Conservation (phyloP, 64 coral and sea anemone genomes). For the Montipora cactus region DNA sequence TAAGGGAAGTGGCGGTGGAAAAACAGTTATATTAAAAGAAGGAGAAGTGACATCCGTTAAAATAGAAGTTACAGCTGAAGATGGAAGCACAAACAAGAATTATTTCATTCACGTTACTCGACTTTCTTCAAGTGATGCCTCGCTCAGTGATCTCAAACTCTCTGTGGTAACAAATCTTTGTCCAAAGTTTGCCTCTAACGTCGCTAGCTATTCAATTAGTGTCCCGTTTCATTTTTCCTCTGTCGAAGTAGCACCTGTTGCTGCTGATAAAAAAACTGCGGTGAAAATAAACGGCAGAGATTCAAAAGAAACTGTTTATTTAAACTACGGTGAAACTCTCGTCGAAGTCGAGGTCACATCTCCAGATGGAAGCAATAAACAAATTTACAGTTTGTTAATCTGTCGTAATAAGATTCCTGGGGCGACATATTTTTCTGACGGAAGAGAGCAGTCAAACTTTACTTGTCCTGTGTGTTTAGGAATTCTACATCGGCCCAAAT, state of each 20-base stretch:
- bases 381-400: constrained; percentile 68
- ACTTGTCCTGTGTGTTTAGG: constrained; percentile 90
- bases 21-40: no score
- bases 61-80: no score
- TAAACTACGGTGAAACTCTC: constrained; percentile 86
- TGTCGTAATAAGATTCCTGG: constrained; percentile 63
- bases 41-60: no score
- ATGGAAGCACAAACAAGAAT: no score
- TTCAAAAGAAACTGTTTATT: constrained; percentile 48
- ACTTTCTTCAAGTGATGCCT: no score
- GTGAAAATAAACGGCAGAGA: constrained; percentile 76
- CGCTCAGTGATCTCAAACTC: no score
- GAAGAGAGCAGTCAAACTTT: constrained; percentile 37
- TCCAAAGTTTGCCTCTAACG: no score
- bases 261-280: constrained; percentile 78
- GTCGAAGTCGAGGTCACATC: constrained; percentile 91
- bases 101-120: no score
- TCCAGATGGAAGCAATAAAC: constrained; percentile 73
- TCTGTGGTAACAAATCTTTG: no score
- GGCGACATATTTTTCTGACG: constrained; percentile 61
- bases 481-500: constrained; percentile 87
- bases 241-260: constrained; percentile 68
- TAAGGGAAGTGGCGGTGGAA: constrained; percentile 66
- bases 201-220: no score
- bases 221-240: constrained; percentile 12